Base-by-base conservation (phyloP, 2,113 vertebrate genomes). In the Anhinga rufa region DNA sequence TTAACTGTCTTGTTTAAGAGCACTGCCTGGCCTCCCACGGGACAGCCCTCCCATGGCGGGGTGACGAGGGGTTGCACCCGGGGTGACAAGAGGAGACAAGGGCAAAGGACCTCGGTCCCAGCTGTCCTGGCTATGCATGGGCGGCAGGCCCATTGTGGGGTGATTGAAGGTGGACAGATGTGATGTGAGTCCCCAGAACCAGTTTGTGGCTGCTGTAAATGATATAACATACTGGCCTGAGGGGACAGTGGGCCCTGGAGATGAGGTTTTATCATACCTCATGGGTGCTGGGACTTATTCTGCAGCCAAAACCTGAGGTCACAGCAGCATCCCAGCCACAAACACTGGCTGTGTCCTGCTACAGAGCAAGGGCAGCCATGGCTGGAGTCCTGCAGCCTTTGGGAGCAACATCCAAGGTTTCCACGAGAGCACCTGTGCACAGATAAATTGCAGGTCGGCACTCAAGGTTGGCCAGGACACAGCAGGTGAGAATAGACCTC, bases 1-100 rank as follows among this genome's bases (percentile, higher is more conserved):
- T 82, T 62, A 76, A 61, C 44, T 0, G 2, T 4, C 44, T 36
- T 61, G 91, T 70, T 36, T 65, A 61, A 66, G 75, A 36, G 40
- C 21, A 3, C 7, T n/a, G 72, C 48, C 49, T 8, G 42, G 10
- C 25, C 52, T 51, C 55, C 36, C 21, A 1, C 0, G 12, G 66
- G 60, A n/a, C 24, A 24, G 28, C 48, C 26, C 57, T 14, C 31
- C 32, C 0, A 1, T 0, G 0, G 44, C 1, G 0, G 40, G 14
- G n/a, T 24, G 58, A 26, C 1, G 1, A 12, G 20, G 51, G 14
- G 22, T 11, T 4, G 68, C 4, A 4, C 2, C 42, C 0, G 1
- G 3, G 21, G 26, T 42, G 89, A 19, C 48, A 7, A 34, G 60
- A 42, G 60, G 31, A n/a, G 54, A 52, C 0, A 3, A 52, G 62